Conservation (phyloP, 2,797 vertebrate species). For the Florisuga fusca region DNA sequence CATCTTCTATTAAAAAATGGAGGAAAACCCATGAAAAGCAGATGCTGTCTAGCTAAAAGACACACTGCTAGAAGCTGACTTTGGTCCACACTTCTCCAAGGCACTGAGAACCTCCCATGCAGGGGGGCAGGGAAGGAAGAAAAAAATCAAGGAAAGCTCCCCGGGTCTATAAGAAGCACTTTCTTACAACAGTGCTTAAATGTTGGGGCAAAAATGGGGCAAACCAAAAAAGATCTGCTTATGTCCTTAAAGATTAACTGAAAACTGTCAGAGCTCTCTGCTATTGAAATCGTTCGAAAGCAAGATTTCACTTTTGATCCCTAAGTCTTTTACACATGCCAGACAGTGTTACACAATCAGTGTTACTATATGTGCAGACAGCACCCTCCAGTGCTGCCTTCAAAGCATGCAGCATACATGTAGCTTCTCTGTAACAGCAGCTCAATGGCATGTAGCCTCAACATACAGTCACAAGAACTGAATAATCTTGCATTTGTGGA, state of each 20-base stretch:
- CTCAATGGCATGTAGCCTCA: not conserved
- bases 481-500: not conserved
- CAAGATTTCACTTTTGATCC: not conserved
- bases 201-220: too few species aligned
- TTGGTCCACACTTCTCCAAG: not conserved
- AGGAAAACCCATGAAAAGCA: not conserved
- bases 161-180: not conserved
- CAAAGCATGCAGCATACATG: not conserved
- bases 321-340: not conserved
- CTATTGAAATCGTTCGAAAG: not conserved
- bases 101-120: not conserved
- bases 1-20: not conserved
- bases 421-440: not conserved
- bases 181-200: not conserved
- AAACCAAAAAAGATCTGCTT: not conserved
- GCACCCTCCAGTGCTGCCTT: not conserved
- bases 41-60: not conserved
- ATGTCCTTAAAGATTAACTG: not conserved
- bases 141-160: not conserved
- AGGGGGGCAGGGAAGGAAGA: accelerated
- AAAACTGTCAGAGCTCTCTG: not conserved
- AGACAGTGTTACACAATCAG: not conserved
- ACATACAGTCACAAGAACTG: not conserved
- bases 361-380: not conserved
- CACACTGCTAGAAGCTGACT: not conserved